Evolutionary conservation across 1,140 invertebrate genomes (phyloP).

Genomic region (Cecropterus lyciades): DNA sequence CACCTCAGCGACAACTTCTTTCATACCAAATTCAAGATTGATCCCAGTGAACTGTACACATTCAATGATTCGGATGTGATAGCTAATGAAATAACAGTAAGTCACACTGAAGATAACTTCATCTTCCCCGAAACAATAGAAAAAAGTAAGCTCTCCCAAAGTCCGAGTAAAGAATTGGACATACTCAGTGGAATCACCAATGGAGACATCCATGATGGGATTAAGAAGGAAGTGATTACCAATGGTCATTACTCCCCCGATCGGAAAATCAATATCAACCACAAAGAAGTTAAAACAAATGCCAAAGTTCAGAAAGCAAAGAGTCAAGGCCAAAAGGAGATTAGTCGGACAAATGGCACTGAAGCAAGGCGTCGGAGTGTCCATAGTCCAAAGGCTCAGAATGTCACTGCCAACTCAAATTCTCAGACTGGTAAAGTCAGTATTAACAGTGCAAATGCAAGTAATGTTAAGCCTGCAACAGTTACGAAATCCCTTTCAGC

Average conservation of each 20-base stretch:
- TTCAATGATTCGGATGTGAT: constrained; percentile 81
- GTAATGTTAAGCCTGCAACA: constrained; percentile 52
- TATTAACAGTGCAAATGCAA: constrained; percentile 71
- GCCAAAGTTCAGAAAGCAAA: constrained; percentile 67
- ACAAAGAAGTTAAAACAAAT: constrained; percentile 59
- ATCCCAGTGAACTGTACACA: constrained; percentile 77
- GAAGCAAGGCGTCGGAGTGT: constrained; percentile 48
- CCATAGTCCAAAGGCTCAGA: constrained; percentile 56
- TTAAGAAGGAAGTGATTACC: constrained; percentile 52
- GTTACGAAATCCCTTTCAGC: constrained; percentile 39
- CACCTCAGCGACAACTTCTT: constrained; percentile 78
- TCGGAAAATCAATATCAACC: constrained; percentile 39
- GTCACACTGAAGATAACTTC: constrained; percentile 75
- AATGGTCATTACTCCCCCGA: constrained; percentile 67
- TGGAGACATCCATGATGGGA: constrained; percentile 58
- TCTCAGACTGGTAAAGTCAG: constrained; percentile 59
- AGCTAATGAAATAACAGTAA: constrained; percentile 76
- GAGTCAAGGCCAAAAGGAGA: constrained; percentile 48
- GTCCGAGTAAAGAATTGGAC: constrained; percentile 66
- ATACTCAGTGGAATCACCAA: constrained; percentile 57
- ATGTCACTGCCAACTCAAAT: constrained; percentile 33
- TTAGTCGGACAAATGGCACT: constrained; percentile 46
- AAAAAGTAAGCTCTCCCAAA: constrained; percentile 56
- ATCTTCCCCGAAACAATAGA: constrained; percentile 65
- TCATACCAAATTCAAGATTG: constrained; percentile 80